phyloP scores from a whole-genome alignment of 2,797 vertebrate species.

The Melopsittacus undulatus region DNA sequence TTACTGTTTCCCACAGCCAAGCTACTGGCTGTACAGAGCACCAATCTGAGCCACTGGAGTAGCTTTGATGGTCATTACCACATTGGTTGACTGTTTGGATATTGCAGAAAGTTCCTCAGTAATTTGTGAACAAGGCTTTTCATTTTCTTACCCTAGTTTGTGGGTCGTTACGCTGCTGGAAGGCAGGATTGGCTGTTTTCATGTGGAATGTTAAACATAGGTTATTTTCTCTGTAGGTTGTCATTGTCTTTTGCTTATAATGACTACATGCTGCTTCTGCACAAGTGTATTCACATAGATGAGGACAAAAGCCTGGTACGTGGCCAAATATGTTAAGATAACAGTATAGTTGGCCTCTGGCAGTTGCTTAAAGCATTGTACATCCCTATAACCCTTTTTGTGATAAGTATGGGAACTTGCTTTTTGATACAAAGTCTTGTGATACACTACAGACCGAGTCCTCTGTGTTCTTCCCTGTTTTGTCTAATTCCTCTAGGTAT shows the following conservation, averaged over 20 bases:
- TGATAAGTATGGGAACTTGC: background rate
- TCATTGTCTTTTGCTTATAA: background rate
- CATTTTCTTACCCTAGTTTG: background rate
- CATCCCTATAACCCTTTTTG: background rate
- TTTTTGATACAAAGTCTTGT: background rate
- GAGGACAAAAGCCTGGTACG: background rate
- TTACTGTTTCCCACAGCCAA: background rate
- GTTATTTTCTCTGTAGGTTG: background rate
- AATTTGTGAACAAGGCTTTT: background rate
- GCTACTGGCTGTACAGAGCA: background rate
- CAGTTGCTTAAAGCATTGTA: background rate
- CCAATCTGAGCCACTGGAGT: background rate
- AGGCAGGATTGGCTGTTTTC: background rate
- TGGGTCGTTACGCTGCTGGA: background rate
- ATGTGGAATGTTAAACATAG: background rate
- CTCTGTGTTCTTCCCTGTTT: background rate
- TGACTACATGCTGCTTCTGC: background rate
- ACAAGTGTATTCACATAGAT: background rate
- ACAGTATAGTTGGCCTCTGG: background rate
- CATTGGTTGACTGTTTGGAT: background rate
- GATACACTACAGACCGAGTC: background rate
- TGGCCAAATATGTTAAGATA: background rate
- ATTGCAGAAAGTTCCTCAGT: background rate
- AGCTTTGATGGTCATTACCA: background rate
- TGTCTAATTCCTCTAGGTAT: constrained; percentile 80